Evolutionary conservation across 2,888 invertebrate genomes (phyloP), one percentile per base, ranked within the genome.

Genomic region (Macrophya alboannulata): DNA sequence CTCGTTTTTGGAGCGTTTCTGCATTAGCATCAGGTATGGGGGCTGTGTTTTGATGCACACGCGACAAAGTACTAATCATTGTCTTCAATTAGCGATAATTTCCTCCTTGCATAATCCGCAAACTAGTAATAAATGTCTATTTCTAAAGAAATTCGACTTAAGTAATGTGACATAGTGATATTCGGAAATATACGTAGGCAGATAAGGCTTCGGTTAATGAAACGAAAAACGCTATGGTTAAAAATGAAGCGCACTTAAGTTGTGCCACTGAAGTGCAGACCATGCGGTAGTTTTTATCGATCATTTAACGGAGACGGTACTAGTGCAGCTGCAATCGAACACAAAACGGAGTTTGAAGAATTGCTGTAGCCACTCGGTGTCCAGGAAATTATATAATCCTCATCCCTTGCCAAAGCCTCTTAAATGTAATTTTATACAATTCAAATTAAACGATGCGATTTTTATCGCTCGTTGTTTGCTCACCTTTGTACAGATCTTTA

Each of bases 251-350:
- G 72, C 45, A 45, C 45, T 21, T 45, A 21, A 45, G 72, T 74
- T 25, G 45, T 74, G n/a, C 45, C 21, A 8, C 45, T 45, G 45
- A 74, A n/a, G 72, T 45, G 12, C 43, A 45, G 45, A 74, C 43
- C 6, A 45, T 74, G 72, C 72, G 10, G 48, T 87, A 65, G 40
- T 71, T 84, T 87, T 86, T 87, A 88, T 88, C 87, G 88, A 88
- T 88, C 86, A 87, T 88, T 87, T 83, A 68, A 68, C 71, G 48
- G 86, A 62, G 43, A 65, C 21, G 86, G 86, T 86, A 85, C 86
- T 83, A 87, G 87, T 88, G 85, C 88, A 87, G 87, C 88, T 86
- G 87, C 86, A 76, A 74, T 79, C 71, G 81, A 71, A 82, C 74
- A 77, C 48, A 85, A 81, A 77, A 76, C 43, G 86, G 40, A 71